A percentile compares a stretch with the other conserved stretches of the same genome.
Evolutionary conservation across 2,888 invertebrate species (phyloP).

Genomic region (Hydrotaea cyrtoneurina): DNA sequence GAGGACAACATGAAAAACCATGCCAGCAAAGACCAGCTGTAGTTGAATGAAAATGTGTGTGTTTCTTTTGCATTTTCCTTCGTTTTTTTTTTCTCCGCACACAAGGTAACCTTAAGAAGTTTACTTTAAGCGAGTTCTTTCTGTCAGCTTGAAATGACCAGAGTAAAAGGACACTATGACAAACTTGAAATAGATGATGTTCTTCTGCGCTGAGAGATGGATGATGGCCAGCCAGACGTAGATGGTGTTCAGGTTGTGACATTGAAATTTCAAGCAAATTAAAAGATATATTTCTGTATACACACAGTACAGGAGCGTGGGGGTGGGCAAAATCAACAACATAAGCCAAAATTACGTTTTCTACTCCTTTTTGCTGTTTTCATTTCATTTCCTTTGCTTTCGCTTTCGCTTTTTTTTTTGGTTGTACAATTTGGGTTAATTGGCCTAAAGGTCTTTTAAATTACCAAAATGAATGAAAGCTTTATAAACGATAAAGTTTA

Average conservation of each 20-base stretch:
- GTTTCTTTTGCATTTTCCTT: not conserved
- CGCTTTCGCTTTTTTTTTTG: too few species aligned
- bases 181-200: slow-evolving; percentile 44
- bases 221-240: not conserved
- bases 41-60: slow-evolving; percentile 8
- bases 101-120: slow-evolving; percentile 62
- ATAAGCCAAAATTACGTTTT: slow-evolving; percentile 6
- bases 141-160: slow-evolving; percentile 23
- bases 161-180: slow-evolving; percentile 51
- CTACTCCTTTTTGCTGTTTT: not conserved
- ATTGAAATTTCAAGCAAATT: slow-evolving; percentile 61
- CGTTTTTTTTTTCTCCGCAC: slow-evolving; percentile 14
- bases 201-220: not conserved
- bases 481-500: not conserved
- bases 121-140: slow-evolving; percentile 44
- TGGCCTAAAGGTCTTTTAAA: slow-evolving; percentile 23
- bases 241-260: slow-evolving; percentile 43
- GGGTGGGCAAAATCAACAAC: slow-evolving; percentile 17
- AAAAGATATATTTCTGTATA: slow-evolving; percentile 51
- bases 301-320: not conserved
- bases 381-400: not conserved
- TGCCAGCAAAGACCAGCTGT: not conserved
- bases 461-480: not conserved
- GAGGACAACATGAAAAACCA: not conserved
- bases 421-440: slow-evolving; percentile 23